Conservation (phyloP, 1,140 invertebrate genomes). For the Pogonus chalceus region DNA sequence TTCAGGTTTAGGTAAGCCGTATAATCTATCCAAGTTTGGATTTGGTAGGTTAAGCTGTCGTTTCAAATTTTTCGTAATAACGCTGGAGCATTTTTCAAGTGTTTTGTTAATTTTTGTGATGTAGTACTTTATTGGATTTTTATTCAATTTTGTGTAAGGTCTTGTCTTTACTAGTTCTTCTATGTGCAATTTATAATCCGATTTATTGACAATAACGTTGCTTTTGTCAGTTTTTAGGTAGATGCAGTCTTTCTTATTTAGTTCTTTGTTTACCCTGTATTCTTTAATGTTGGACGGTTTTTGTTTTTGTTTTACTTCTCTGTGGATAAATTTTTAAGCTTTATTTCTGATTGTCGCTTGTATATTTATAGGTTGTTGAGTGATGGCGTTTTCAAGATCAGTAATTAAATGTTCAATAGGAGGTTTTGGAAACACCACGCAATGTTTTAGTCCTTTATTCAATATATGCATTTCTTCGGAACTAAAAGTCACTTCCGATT, state of each 20-base stretch:
- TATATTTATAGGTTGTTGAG: background rate
- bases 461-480: background rate
- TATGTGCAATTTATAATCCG: background rate
- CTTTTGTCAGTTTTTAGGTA: background rate
- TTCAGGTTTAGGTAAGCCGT: background rate
- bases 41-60: background rate
- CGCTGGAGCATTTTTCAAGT: background rate
- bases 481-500: too few species aligned
- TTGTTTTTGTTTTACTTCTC: background rate
- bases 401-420: background rate
- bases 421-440: background rate
- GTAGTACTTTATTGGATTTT: background rate
- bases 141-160: background rate
- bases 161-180: background rate
- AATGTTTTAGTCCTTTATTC: background rate
- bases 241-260: background rate
- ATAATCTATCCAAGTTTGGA: background rate
- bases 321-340: background rate
- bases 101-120: background rate
- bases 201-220: background rate
- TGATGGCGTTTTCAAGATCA: background rate
- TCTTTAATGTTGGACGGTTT: background rate
- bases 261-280: background rate
- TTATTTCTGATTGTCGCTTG: background rate
- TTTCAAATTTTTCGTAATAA: background rate